Evolutionary conservation across 2,888 invertebrate genomes (phyloP), one percentile per base, ranked within the genome.

Genomic region (Nemoura dubitans): DNA sequence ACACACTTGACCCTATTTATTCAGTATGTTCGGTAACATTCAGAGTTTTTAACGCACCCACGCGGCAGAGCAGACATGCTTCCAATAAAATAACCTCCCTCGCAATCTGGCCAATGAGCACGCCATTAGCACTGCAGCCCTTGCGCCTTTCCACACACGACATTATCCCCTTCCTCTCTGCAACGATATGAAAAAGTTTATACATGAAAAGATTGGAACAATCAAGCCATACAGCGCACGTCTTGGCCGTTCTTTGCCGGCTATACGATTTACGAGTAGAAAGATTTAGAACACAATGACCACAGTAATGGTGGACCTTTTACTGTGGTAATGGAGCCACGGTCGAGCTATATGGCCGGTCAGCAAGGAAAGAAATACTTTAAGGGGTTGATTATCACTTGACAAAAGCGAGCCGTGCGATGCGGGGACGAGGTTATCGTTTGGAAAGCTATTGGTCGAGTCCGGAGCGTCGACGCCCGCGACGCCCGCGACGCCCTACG

Each of bases 351-450:
- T 83, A 83, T n/a, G 30, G 82, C n/a, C 82, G 36, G 29, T 30
- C 29, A 27, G 30, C 83, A n/a, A 26, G 83, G 83, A 83, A 76
- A 84, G 76, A 84, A 84, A 84, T 84, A 84, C 82, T 80, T 87
- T 87, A 85, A 84, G 84, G 85, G 83, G 87, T 87, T 87, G 85
- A 87, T 87, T 87, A 87, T 85, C 87, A 87, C 87, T 87, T 87
- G 85, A 87, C 85, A 85, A 85, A 85, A 87, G 87, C 85, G 59
- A 27, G 27, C 59, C n/a, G 28, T 81, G 81, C 29, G n/a, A n/a
- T 30, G 30, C n/a, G 30, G 81, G 59, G 30, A 30, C 81, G 81
- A 81, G 76, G 84, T 84, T 84, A 84, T 84, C 84, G 84, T 84
- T 84, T 76, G 84, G 84, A 84, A 84, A 84, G 84, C 84, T 84